Base-by-base conservation (phyloP, 2,797 vertebrate genomes). In the Acestrorhynchus altus region DNA sequence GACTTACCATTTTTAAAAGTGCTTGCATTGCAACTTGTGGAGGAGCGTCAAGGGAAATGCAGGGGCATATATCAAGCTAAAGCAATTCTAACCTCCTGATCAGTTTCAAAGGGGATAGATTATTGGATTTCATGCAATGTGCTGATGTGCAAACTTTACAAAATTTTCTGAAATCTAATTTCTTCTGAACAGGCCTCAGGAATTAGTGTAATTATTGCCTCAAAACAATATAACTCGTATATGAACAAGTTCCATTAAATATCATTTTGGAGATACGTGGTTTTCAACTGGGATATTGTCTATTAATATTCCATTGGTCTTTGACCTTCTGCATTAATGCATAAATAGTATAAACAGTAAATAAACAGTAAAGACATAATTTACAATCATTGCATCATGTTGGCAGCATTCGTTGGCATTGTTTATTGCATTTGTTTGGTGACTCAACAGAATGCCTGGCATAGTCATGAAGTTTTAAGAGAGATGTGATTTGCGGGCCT, bases 401-500 rank as follows among this genome's bases (percentile, higher is more conserved):
- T 77, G 61, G 69, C n/a, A 69, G 71, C 49, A 81, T 74, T 64
- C 40, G 12, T 35, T 59, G 26, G 35, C 20, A 49, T 20, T 52
- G 47, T 68, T 82, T 67, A 79, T 77, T 79, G 49, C 44, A 79
- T 78, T 73, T 71, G 20, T 42, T 20, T 15, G 54, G 59, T 80
- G 73, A 80, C 80, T 78, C 59, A 74, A 44, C 65, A 69, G 46
- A 72, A 51, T 75, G 76, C 70, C 65, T 74, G 74, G 60, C 74
- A 66, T 42, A 24, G 59, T n/a, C 24, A 24, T 64, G 59, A 80
- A 20, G 26, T 51, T 56, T 35, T 69, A 77, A 59, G 24, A 52
- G 20, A 64, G 67, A 83, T 79, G 54, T 54, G 56, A 86, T 84
- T 83, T 83, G 60, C 52, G 24, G 31, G 68, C 69, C 24, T 60